Evolutionary conservation across 2,113 vertebrate genomes (phyloP).

Genomic region (Larimichthys polyactis): DNA sequence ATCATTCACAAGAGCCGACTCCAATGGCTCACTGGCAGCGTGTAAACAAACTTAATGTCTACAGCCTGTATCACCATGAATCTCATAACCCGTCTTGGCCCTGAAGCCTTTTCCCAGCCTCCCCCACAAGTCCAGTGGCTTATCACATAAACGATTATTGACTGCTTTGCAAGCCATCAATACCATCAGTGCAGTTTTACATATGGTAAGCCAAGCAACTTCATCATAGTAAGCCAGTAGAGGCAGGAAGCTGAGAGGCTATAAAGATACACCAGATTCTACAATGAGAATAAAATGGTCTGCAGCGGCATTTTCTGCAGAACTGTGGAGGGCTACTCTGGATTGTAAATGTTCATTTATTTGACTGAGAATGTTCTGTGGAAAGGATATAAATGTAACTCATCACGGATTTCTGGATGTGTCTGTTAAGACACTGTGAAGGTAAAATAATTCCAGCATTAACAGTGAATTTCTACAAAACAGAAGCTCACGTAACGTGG

Average conservation of each 20-base stretch:
- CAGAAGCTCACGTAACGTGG: constrained; percentile 61
- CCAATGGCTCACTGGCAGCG: constrained; percentile 48
- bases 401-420: constrained; percentile 18
- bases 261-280: constrained; percentile 19
- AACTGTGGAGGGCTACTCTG: constrained; percentile 8
- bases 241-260: constrained; percentile 34
- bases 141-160: constrained; percentile 79
- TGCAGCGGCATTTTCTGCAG: constrained; percentile 18
- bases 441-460: constrained; percentile 37
- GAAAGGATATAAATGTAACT: constrained; percentile 15
- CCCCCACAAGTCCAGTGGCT: constrained; percentile 68
- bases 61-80: constrained; percentile 65
- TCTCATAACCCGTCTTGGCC: constrained; percentile 65
- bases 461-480: constrained; percentile 32
- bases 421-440: constrained; percentile 25
- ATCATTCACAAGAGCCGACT: constrained; percentile 57
- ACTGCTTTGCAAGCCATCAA: constrained; percentile 69
- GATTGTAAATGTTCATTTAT: constrained; percentile 45
- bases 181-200: constrained; percentile 72
- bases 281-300: constrained; percentile 33
- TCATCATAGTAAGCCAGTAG: constrained; percentile 70
- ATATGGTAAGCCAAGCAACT: constrained; percentile 68
- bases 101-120: constrained; percentile 59
- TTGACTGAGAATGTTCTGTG: constrained; percentile 23
- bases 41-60: constrained; percentile 73